phyloP scores from a whole-genome alignment of 1,140 invertebrate genomes.

The Drosophila lini region DNA sequence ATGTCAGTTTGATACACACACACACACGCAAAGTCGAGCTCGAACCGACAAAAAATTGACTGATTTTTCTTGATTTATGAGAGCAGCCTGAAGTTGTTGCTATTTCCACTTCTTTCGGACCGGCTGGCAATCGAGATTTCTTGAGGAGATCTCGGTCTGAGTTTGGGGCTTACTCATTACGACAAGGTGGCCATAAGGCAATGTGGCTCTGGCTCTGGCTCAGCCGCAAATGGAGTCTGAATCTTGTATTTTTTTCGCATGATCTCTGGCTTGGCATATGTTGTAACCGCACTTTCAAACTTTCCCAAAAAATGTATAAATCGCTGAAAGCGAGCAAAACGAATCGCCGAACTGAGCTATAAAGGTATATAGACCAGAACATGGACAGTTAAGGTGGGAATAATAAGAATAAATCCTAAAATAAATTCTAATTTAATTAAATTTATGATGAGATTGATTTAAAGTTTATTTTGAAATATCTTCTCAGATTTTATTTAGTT shows the following conservation, averaged over 20 bases:
- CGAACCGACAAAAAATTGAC: conserved; percentile 70
- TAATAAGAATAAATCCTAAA: conserved; percentile 1
- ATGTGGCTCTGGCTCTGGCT: conserved; percentile 1
- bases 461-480: background rate
- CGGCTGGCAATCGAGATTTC: conserved; percentile 53
- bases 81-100: conserved; percentile 47
- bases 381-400: conserved; percentile 10
- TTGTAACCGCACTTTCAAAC: conserved; percentile 67
- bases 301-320: conserved; percentile 55
- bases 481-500: background rate
- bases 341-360: conserved; percentile 12
- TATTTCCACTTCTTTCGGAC: conserved; percentile 33
- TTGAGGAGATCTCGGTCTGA: conserved; percentile 43
- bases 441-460: background rate
- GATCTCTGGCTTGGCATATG: conserved; percentile 62
- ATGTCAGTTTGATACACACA: conserved; percentile 74
- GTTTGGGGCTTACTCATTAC: conserved; percentile 52
- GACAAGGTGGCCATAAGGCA: conserved; percentile 25
- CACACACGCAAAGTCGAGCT: conserved; percentile 10
- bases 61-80: conserved; percentile 82
- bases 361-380: conserved; percentile 20
- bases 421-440: conserved; percentile 2
- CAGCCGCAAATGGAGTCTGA: conserved; percentile 35
- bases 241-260: conserved; percentile 48
- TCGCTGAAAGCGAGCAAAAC: conserved; percentile 7